These are phyloP conservation scores for Gonioctena quinquepunctata DNA, from an alignment of 1,140 invertebrate genomes.

Conservation along the genomic window DNA sequence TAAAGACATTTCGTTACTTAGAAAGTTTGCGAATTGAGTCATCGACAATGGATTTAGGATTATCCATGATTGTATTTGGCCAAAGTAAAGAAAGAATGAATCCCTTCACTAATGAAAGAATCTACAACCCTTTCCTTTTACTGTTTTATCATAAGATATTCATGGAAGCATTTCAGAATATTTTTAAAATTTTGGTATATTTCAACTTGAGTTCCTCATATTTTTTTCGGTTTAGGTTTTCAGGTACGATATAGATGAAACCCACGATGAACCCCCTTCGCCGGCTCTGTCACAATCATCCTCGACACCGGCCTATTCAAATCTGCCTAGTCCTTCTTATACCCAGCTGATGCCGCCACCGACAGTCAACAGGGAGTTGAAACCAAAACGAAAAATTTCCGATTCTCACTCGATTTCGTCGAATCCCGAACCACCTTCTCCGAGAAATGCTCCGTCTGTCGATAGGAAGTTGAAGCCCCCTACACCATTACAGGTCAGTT, in stretches of 20 bases:
- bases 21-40: no score
- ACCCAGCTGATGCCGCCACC: conserved; percentile 64
- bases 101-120: no score
- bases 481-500: conserved; percentile 42
- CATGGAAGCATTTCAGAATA: no score
- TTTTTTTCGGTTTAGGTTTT: conserved; percentile 52
- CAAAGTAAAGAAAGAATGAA: no score
- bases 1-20: no score
- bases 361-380: conserved; percentile 75
- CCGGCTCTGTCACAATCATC: conserved; percentile 60
- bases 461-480: conserved; percentile 54
- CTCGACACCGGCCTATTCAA: conserved; percentile 61
- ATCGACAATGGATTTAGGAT: no score
- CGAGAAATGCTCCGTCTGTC: conserved; percentile 53
- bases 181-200: no score
- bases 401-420: conserved; percentile 60
- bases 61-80: no score
- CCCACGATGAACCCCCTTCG: conserved; percentile 58
- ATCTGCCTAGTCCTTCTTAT: conserved; percentile 61
- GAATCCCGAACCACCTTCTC: conserved; percentile 56
- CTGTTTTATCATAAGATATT: no score
- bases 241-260: conserved; percentile 63
- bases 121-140: no score
- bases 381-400: conserved; percentile 70
- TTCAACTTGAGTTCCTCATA: no score